These are phyloP conservation scores for Peromyscus aztecus DNA, from an alignment of 2,797 vertebrate species.

Conservation along the genomic window DNA sequence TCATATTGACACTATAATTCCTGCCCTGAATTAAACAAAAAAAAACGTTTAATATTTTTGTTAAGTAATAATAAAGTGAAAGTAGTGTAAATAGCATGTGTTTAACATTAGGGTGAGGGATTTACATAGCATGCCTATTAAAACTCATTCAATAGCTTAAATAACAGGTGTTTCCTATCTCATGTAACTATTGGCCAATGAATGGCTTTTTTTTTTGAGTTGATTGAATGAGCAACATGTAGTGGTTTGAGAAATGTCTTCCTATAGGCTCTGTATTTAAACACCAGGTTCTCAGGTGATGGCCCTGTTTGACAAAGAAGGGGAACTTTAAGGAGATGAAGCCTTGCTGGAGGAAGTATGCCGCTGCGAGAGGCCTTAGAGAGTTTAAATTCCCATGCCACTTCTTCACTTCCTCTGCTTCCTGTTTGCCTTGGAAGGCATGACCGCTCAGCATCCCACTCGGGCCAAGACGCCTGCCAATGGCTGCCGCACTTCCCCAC, in stretches of 20 bases:
- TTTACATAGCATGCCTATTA: neutral
- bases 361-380: too few species aligned
- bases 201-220: neutral
- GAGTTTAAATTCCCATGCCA: neutral
- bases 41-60: neutral
- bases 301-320: neutral
- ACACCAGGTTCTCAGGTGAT: neutral
- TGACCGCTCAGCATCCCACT: neutral
- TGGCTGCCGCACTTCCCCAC: fast-evolving
- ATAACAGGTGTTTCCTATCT: neutral
- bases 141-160: neutral
- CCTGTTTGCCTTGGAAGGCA: neutral
- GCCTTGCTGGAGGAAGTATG: too few species aligned
- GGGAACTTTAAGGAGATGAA: neutral
- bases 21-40: neutral
- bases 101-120: neutral
- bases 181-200: neutral
- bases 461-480: neutral
- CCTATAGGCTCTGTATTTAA: neutral
- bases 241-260: neutral
- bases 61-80: neutral
- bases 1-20: neutral
- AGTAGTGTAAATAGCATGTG: neutral
- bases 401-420: neutral
- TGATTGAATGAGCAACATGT: neutral